phyloP scores from a whole-genome alignment of 2,888 invertebrate genomes.

The Drosophila ezoana region DNA sequence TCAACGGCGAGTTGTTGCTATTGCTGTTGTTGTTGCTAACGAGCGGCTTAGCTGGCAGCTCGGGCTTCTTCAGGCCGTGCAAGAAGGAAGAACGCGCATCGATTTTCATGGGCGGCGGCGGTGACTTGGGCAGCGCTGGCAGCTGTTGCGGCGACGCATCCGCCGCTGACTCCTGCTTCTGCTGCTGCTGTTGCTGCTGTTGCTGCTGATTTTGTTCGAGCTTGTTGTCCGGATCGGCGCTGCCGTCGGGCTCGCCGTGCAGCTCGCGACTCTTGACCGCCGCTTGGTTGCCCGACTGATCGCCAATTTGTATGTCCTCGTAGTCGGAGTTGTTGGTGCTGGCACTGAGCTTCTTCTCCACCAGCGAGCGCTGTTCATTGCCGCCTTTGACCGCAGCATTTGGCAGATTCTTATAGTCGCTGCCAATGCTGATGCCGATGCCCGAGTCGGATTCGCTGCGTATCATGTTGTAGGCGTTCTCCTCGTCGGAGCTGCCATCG shows the following conservation, averaged over 20 bases:
- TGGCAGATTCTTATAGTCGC: conserved; percentile 79
- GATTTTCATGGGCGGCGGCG: conserved; percentile 79
- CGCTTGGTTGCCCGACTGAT: conserved; percentile 61
- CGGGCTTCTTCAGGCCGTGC: conserved; percentile 89
- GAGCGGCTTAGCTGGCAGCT: conserved; percentile 89
- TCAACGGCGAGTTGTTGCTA: conserved; percentile 85
- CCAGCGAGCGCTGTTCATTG: conserved; percentile 64
- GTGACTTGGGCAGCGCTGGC: conserved; percentile 88
- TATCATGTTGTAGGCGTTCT: conserved; percentile 85
- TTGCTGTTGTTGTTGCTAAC: conserved; percentile 64
- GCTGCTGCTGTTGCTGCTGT: conserved; percentile 83
- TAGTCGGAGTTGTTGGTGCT: conserved; percentile 84
- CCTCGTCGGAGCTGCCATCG: conserved; percentile 85
- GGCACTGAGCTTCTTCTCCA: conserved; percentile 82
- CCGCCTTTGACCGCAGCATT: conserved; percentile 28
- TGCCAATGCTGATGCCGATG: conserved; percentile 84
- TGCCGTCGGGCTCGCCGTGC: conserved; percentile 94
- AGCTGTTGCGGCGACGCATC: conserved; percentile 78
- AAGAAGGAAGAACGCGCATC: conserved; percentile 89
- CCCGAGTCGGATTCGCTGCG: conserved; percentile 85
- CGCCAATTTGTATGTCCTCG: conserved; percentile 84
- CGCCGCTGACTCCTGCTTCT: conserved; percentile 85
- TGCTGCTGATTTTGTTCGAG: conserved; percentile 87
- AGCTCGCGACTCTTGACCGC: conserved; percentile 89
- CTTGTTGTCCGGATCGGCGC: conserved; percentile 91